phyloP scores from a whole-genome alignment of 2,888 invertebrate genomes.

The Thereva unica region DNA sequence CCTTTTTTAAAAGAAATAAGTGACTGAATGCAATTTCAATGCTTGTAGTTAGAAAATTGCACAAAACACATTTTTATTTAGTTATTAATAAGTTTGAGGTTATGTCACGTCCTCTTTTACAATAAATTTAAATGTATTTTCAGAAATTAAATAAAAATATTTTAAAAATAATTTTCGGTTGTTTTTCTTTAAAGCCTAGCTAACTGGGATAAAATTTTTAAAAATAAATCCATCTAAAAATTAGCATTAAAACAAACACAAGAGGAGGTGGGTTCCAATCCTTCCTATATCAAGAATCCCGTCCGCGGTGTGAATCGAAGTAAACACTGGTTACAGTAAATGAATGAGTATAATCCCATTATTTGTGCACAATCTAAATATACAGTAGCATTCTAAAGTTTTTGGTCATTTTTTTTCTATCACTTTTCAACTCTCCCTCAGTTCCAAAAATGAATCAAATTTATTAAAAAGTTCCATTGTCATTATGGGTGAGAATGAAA shows the following conservation, averaged over 20 bases:
- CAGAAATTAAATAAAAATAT: not conserved
- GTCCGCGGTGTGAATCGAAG: slow-evolving; percentile 9
- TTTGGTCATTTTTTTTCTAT: not conserved
- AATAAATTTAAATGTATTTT: slow-evolving; percentile 1
- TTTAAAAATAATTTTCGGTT: slow-evolving; percentile 15
- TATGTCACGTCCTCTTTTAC: slow-evolving; percentile 18
- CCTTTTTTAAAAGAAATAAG: slow-evolving; percentile 1
- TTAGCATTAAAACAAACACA: not conserved
- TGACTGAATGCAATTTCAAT: not conserved
- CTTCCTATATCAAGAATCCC: not conserved
- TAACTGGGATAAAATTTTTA: slow-evolving; percentile 7
- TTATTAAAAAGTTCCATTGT: not conserved
- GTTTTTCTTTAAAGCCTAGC: slow-evolving; percentile 5
- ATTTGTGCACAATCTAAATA: not conserved
- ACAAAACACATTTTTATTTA: slow-evolving; percentile 31
- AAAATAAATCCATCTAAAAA: not conserved
- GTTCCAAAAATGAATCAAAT: not conserved
- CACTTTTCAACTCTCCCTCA: not conserved
- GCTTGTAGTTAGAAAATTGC: not conserved
- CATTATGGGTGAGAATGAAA: not conserved
- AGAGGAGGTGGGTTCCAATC: not conserved
- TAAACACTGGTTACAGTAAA: not conserved
- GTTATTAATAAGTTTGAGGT: slow-evolving; percentile 32
- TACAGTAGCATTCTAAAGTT: not conserved
- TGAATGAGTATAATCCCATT: not conserved